These are phyloP conservation scores for Gymnogyps californianus DNA, from an alignment of 2,113 vertebrate genomes.

Conservation along the genomic window DNA sequence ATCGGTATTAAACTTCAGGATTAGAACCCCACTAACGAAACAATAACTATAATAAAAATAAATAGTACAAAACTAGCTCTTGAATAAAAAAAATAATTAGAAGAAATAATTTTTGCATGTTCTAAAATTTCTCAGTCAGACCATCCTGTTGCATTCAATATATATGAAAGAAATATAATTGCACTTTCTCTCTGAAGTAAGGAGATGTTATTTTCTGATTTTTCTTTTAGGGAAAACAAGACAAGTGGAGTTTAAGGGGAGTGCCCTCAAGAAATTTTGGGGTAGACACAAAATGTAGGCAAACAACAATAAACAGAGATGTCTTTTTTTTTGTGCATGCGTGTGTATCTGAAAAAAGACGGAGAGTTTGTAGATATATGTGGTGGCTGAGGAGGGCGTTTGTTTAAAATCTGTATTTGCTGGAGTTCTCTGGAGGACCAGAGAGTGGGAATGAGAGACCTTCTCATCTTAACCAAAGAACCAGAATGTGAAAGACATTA, in stretches of 20 bases:
- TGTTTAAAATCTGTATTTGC: constrained; percentile 15
- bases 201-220: not conserved
- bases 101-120: not conserved
- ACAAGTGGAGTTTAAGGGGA: not conserved
- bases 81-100: not conserved
- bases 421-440: constrained; percentile 28
- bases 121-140: not conserved
- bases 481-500: not conserved
- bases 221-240: not conserved
- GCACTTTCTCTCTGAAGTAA: not conserved
- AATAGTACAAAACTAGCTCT: not conserved
- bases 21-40: not conserved
- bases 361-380: not conserved
- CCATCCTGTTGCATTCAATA: not conserved
- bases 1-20: not conserved
- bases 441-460: constrained; percentile 6
- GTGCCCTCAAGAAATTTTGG: not conserved
- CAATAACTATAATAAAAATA: not conserved
- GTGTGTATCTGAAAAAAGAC: not conserved
- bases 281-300: not conserved
- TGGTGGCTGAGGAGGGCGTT: not conserved
- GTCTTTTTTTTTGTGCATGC: not conserved
- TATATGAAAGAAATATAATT: not conserved
- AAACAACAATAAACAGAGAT: not conserved
- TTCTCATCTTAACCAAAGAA: constrained; percentile 29